A percentile compares a stretch with the other conserved stretches of the same genome.
phyloP scores from a whole-genome alignment of 2,113 vertebrate species.

The Emydura subglobosa region DNA sequence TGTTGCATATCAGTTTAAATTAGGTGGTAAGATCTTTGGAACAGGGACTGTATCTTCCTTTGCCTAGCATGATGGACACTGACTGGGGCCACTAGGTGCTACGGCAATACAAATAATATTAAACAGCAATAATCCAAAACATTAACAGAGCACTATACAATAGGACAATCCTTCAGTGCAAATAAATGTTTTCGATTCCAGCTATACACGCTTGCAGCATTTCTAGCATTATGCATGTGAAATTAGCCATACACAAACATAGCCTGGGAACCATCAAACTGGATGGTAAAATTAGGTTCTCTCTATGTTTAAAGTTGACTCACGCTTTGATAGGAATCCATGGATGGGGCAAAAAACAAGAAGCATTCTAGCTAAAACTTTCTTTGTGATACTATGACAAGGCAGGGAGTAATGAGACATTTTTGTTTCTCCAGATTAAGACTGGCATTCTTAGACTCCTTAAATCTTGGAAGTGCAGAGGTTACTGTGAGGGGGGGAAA shows the following conservation, averaged over 20 bases:
- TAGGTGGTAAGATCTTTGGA: not conserved
- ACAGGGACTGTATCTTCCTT: not conserved
- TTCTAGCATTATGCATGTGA: not conserved
- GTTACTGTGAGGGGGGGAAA: not conserved
- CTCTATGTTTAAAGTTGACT: not conserved
- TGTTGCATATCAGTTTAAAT: not conserved
- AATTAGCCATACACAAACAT: not conserved
- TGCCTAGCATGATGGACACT: not conserved
- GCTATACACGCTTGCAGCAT: not conserved
- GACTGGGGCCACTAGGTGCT: rapidly evolving
- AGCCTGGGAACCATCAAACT: not conserved
- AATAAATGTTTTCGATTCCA: not conserved
- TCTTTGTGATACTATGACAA: not conserved
- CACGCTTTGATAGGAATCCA: not conserved
- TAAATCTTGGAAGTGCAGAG: not conserved
- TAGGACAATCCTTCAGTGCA: not conserved
- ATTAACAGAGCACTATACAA: not conserved
- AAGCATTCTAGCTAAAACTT: not conserved
- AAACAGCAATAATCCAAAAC: not conserved
- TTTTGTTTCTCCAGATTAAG: not conserved
- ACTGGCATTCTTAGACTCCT: not conserved
- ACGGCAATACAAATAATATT: not conserved
- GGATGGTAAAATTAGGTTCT: not conserved
- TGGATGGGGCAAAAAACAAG: not conserved
- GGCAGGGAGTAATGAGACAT: not conserved